phyloP scores from a whole-genome alignment of 2,113 vertebrate genomes.

The Mustela nigripes region DNA sequence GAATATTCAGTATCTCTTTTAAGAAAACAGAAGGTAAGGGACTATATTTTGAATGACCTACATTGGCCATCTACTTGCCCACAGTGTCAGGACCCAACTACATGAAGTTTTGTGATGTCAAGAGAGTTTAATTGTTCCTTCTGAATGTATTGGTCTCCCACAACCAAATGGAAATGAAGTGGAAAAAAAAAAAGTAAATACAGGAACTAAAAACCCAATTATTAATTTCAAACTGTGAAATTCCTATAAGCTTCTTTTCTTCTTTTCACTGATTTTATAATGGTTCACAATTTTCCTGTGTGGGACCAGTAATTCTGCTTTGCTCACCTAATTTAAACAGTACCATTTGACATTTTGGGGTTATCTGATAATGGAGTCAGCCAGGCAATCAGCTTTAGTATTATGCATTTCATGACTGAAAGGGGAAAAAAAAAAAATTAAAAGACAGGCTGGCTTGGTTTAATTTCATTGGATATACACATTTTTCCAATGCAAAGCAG shows the following conservation, averaged over 20 bases:
- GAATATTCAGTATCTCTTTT: background rate
- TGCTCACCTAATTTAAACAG: conserved; percentile 74
- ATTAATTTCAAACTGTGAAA: conserved; percentile 79
- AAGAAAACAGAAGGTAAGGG: conserved; percentile 63
- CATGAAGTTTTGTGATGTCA: conserved; percentile 78
- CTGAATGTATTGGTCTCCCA: conserved; percentile 75
- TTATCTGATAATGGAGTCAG: conserved; percentile 79
- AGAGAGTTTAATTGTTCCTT: conserved; percentile 84
- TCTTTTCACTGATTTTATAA: conserved; percentile 73
- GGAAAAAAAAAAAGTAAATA: conserved; percentile 38
- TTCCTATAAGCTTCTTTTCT: conserved; percentile 71
- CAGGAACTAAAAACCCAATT: conserved; percentile 57
- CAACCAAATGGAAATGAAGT: conserved; percentile 73
- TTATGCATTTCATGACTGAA: conserved; percentile 67
- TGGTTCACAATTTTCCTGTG: conserved; percentile 55
- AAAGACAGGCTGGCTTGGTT: conserved; percentile 52
- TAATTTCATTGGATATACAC: conserved; percentile 74
- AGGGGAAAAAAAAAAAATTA: background rate
- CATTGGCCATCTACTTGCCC: conserved; percentile 70
- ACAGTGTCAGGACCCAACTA: conserved; percentile 66
- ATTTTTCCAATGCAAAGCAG: conserved; percentile 70
- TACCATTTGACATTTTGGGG: conserved; percentile 70
- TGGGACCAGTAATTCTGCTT: conserved; percentile 65
- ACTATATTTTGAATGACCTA: conserved; percentile 78
- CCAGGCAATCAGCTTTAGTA: conserved; percentile 63